These are phyloP conservation scores for Cossypha niveicapilla DNA, from an alignment of 2,797 vertebrate genomes.

Conservation along the genomic window DNA sequence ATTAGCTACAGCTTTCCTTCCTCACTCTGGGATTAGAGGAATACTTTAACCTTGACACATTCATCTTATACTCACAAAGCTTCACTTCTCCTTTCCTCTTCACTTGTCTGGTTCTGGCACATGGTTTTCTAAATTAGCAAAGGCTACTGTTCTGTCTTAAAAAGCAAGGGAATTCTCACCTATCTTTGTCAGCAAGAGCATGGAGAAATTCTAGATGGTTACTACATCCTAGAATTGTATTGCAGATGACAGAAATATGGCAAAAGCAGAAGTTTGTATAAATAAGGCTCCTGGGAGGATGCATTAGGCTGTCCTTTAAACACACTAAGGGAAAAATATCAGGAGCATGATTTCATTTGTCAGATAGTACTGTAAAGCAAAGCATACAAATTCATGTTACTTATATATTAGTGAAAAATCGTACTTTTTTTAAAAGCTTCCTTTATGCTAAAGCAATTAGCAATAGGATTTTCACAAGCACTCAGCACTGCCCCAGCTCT, in stretches of 20 bases:
- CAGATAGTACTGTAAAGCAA: not conserved
- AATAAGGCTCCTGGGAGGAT: not conserved
- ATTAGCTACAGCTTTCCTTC: slow-evolving; percentile 68
- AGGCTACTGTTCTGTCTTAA: not conserved
- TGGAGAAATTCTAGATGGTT: not conserved
- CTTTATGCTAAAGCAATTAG: not conserved
- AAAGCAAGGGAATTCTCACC: not conserved
- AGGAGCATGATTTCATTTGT: not conserved
- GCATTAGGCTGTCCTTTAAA: not conserved
- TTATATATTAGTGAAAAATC: not conserved
- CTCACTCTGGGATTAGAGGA: slow-evolving; percentile 68
- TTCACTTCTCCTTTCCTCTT: slow-evolving; percentile 52
- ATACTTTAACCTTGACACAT: slow-evolving; percentile 73
- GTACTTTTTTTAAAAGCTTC: not conserved
- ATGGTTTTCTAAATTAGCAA: slow-evolving; percentile 50
- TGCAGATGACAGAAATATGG: not conserved
- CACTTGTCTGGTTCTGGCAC: slow-evolving; percentile 44
- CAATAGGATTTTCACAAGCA: not conserved
- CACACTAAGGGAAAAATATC: not conserved
- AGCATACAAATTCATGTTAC: not conserved
- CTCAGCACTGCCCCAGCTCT: not conserved
- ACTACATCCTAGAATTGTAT: not conserved
- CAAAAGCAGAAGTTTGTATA: not conserved
- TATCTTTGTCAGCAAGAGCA: not conserved
- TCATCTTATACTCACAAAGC: slow-evolving; percentile 56